Base-by-base conservation (phyloP, 2,113 vertebrate species). In the Dinomys branickii region DNA sequence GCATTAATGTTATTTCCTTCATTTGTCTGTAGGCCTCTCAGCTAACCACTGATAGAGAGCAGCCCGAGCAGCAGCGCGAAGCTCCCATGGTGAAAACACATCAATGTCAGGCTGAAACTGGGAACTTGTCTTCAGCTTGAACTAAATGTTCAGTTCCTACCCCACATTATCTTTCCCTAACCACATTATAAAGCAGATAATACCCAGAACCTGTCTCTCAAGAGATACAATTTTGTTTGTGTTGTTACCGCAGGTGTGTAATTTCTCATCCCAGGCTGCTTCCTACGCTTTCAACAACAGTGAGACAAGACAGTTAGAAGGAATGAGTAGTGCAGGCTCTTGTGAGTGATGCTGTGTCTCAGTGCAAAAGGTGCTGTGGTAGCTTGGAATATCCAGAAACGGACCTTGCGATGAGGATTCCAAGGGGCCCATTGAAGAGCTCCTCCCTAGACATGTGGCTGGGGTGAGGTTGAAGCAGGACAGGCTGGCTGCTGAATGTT, bases 81-180 rank as follows among this genome's bases (percentile, higher is more conserved):
- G 22, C 61, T 2, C 7, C 97, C 52, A 0, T 38, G 30, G 93
- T 94, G 93, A 94, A 75, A 95, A 94, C 71, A 80, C 75, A 96
- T 97, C 97, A 97, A 61, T 80, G 69, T 75, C 94, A 95, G 38
- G 14, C 97, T 97, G 85, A 95, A 97, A 92, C 81, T 20, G 35
- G 52, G 85, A 80, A 85, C 50, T 88, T 96, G 58, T 97, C 97
- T 94, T 85, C 63, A 96, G 89, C 88, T 77, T 97, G 90, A 97
- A 93, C 73, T 96, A 17, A 96, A 95, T 97, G 97, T 85, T 85
- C 73, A 71, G 6, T 95, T 97, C 56, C 78, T 97, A 75, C 44
- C 44, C 71, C 73, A 38, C 41, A 91, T 67, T 47, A 35, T 75
- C 1, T 97, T 81, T 85, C 92, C 24, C 35, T 58, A 92, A 35